Evolutionary conservation across 2,888 invertebrate species (phyloP).

Genomic region (Mimas tiliae): DNA sequence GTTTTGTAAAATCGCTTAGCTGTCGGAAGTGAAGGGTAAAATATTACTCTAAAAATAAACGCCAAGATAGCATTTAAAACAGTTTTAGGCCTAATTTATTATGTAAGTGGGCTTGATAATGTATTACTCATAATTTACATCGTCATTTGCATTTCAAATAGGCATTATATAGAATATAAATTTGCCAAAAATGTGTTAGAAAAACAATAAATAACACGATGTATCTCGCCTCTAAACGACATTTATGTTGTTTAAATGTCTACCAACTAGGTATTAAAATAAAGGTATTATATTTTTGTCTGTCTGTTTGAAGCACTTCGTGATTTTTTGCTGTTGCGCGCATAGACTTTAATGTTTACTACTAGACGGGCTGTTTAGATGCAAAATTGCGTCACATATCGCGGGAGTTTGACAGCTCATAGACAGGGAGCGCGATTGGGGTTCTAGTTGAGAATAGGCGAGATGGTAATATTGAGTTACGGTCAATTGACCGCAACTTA

Average conservation of each 20-base stretch:
- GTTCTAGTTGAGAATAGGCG: no score
- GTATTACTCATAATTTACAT: slow-evolving; percentile 3
- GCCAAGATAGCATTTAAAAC: neutral
- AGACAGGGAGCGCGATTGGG: no score
- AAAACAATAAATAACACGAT: slow-evolving; percentile 3
- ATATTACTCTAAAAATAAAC: neutral
- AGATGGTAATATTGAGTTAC: no score
- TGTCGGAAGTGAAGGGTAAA: neutral
- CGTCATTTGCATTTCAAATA: neutral
- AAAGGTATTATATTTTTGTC: neutral
- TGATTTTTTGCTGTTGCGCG: no score
- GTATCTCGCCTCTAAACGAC: neutral
- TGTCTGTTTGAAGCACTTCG: neutral
- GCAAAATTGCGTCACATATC: no score
- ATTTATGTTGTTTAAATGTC: slow-evolving; percentile 3
- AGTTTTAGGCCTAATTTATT: slow-evolving; percentile 7
- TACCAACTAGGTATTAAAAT: neutral
- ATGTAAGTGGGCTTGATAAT: slow-evolving; percentile 8
- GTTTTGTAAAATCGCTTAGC: neutral
- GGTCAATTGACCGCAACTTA: no score
- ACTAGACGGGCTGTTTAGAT: no score
- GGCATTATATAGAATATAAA: slow-evolving; percentile 7
- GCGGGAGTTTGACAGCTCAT: no score
- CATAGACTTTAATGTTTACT: no score
- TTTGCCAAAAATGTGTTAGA: slow-evolving; percentile 6